phyloP scores from a whole-genome alignment of 30 jellyfish, hydroid and myxozoan species.

The Cassiopea andromeda region DNA sequence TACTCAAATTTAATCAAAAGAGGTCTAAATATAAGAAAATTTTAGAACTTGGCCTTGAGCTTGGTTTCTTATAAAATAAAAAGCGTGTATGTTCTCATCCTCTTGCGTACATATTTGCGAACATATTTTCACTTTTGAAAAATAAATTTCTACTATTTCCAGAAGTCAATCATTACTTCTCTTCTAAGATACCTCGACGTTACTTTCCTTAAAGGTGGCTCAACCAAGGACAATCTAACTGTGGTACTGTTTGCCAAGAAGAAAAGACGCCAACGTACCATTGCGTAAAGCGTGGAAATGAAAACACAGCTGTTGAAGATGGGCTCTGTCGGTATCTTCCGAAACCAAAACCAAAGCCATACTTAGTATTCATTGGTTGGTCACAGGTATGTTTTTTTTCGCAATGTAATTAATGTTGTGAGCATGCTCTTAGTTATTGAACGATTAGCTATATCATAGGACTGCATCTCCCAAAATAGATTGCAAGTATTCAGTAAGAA shows the following conservation, averaged over 20 bases:
- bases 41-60: neutral
- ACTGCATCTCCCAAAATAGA: no score
- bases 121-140: no score
- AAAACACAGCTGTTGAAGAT: slow-evolving; percentile 13
- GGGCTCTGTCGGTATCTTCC: slow-evolving; percentile 11
- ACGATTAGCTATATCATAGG: no score
- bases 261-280: slow-evolving; percentile 35
- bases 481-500: neutral
- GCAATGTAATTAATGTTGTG: neutral
- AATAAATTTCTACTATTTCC: no score
- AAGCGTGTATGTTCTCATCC: no score
- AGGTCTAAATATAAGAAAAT: neutral
- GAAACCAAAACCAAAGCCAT: slow-evolving; percentile 30
- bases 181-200: neutral
- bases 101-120: no score
- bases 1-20: neutral
- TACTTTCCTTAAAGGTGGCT: slow-evolving; percentile 45
- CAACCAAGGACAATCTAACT: slow-evolving; percentile 27
- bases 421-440: no score
- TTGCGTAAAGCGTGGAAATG: slow-evolving; percentile 30
- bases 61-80: neutral
- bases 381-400: slow-evolving; percentile 48
- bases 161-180: neutral
- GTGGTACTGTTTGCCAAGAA: slow-evolving; percentile 39
- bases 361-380: slow-evolving; percentile 57